These are phyloP conservation scores for Capitella teleta DNA, from an alignment of 1,140 invertebrate genomes.

Conservation along the genomic window DNA sequence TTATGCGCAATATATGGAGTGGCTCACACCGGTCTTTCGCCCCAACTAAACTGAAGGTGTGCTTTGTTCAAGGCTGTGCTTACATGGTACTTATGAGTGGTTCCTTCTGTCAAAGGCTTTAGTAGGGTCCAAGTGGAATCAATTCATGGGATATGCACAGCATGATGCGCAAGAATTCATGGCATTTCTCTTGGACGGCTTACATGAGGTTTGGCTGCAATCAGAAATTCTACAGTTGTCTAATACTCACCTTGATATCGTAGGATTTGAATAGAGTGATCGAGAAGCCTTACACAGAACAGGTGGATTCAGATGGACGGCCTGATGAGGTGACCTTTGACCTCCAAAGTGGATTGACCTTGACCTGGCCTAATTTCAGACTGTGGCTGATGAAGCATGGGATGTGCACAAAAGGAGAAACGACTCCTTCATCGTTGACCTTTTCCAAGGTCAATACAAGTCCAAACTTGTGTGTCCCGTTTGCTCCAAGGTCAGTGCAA, in stretches of 20 bases:
- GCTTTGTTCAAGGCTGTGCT: no score
- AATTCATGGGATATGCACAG: slow-evolving; percentile 49
- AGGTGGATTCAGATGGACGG: slow-evolving; percentile 45
- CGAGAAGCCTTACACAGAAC: slow-evolving; percentile 53
- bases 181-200: slow-evolving; percentile 47
- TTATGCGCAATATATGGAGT: slow-evolving; percentile 40
- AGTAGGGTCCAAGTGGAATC: slow-evolving; percentile 45
- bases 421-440: slow-evolving; percentile 54
- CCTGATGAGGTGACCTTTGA: slow-evolving; percentile 39
- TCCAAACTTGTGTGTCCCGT: slow-evolving; percentile 45
- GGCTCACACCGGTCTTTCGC: slow-evolving; percentile 35
- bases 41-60: slow-evolving; percentile 43
- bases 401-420: slow-evolving; percentile 50
- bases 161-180: slow-evolving; percentile 52
- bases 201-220: slow-evolving; percentile 52
- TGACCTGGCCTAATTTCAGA: slow-evolving; percentile 17
- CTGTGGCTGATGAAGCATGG: slow-evolving; percentile 51
- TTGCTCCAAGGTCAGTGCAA: slow-evolving; percentile 41
- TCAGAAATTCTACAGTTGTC: no score
- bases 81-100: no score
- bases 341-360: neutral
- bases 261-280: slow-evolving; percentile 52
- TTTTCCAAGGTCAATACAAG: slow-evolving; percentile 51
- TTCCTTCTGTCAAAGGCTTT: no score
- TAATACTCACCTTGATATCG: no score